Base-by-base conservation (phyloP, 2,888 invertebrate species). In the Zhuqinia jingwanae region DNA sequence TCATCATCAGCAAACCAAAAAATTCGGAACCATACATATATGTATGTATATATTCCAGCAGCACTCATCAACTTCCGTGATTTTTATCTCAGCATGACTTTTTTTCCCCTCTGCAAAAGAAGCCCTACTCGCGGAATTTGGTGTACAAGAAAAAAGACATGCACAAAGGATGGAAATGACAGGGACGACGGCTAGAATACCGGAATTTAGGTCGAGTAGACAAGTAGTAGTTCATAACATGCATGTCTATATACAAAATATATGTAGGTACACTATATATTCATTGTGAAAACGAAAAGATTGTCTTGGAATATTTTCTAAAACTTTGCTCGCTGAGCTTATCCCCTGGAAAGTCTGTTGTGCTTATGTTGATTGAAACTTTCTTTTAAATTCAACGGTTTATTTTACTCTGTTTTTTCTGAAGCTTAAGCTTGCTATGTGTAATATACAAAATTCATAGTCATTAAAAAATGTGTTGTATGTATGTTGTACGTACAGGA, bases 31-130 rank as follows among this genome's bases (percentile, higher is more conserved):
- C 68, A 45, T n/a, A n/a, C n/a, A n/a, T n/a, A n/a, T n/a, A n/a
- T n/a, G n/a, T n/a, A n/a, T n/a, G n/a, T n/a, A n/a, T n/a, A n/a
- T n/a, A 22, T 17, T 22, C 10, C 56, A 17, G 56, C 22, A 56
- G 20, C 65, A 47, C 73, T 22, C 36, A 36, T 58, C 58, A 76
- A 63, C 78, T 78, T 63, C 47, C 60, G n/a, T 78, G 76, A 45
- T 63, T 76, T 68, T n/a, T 27, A 20, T 2, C 78, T 1, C 78
- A 78, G 63, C 78, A 76, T 56, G 76, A 36, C 58, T 36, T 36
- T 70, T 42, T 58, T 8, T 68, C 20, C 20, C n/a, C 42, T 10
- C 11, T n/a, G 8, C 6, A 65, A 17, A 45, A 22, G n/a, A n/a
- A n/a, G n/a, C n/a, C n/a, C 42, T 5, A 22, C 11, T 20, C 8